Evolutionary conservation across 1,140 invertebrate species (phyloP).

Genomic region (Rhysida immarginata): DNA sequence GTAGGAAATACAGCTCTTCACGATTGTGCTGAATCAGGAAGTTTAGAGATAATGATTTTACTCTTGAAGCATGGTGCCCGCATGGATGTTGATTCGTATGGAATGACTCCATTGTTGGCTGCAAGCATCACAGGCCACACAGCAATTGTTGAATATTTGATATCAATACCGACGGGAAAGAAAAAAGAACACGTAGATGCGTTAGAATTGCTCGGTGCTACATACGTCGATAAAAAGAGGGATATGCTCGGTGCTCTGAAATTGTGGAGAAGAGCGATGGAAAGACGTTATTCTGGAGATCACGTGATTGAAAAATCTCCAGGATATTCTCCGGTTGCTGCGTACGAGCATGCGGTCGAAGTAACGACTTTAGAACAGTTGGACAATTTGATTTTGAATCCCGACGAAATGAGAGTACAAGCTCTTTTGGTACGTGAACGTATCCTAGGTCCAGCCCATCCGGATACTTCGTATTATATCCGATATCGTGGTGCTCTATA

Average conservation of each 20-base stretch:
- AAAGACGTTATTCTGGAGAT: slow-evolving; percentile 44
- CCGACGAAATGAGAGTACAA: slow-evolving; percentile 93
- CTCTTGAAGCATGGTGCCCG: slow-evolving; percentile 68
- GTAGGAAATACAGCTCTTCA: slow-evolving; percentile 71
- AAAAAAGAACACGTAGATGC: slow-evolving; percentile 74
- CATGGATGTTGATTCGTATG: slow-evolving; percentile 90
- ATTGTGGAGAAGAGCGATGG: slow-evolving; percentile 77
- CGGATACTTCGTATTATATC: slow-evolving; percentile 91
- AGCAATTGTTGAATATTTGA: slow-evolving; percentile 83
- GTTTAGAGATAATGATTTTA: slow-evolving; percentile 78
- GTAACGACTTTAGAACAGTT: slow-evolving; percentile 58
- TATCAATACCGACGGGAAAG: slow-evolving; percentile 41
- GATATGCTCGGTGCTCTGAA: slow-evolving; percentile 79
- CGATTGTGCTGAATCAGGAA: slow-evolving; percentile 90
- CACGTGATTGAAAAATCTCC: slow-evolving; percentile 48
- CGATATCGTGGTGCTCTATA: slow-evolving; percentile 84
- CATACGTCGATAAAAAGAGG: slow-evolving; percentile 87
- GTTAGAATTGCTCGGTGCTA: slow-evolving; percentile 82
- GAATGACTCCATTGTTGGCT: slow-evolving; percentile 39
- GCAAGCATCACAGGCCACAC: slow-evolving; percentile 82
- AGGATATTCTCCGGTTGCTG: slow-evolving; percentile 50
- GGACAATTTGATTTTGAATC: slow-evolving; percentile 74
- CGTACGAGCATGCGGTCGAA: slow-evolving; percentile 75
- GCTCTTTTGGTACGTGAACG: slow-evolving; percentile 82
- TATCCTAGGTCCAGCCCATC: slow-evolving; percentile 82